A percentile compares a stretch with the other conserved stretches of the same genome.
phyloP scores from a whole-genome alignment of 2,888 invertebrate genomes.

The Stenodema calcarata region DNA sequence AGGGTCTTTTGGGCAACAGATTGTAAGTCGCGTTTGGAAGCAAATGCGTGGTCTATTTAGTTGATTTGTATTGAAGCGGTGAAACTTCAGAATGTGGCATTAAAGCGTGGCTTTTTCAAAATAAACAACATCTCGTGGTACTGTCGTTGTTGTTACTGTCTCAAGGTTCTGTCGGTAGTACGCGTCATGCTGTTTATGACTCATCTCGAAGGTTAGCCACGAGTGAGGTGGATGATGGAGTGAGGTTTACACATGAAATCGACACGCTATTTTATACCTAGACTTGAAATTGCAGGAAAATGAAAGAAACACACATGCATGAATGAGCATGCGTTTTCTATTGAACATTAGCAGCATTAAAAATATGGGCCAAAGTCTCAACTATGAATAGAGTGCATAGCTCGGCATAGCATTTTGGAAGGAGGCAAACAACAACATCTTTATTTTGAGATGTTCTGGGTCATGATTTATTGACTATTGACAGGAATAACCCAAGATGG shows the following conservation, averaged over 20 bases:
- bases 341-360: background rate
- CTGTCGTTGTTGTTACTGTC: too few relatives aligned
- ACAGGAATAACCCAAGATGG: too few relatives aligned
- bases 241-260: background rate
- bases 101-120: background rate
- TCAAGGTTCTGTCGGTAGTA: background rate
- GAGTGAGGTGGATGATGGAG: background rate
- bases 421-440: too few relatives aligned
- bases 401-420: too few relatives aligned
- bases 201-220: background rate
- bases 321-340: background rate
- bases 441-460: too few relatives aligned
- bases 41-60: background rate
- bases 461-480: too few relatives aligned
- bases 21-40: too few relatives aligned
- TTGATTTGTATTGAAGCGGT: background rate
- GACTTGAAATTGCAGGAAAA: background rate
- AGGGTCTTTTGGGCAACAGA: too few relatives aligned
- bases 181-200: background rate
- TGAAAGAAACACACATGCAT: background rate
- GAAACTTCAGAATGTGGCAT: background rate
- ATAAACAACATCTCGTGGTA: too few relatives aligned
- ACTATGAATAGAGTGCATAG: too few relatives aligned
- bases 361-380: background rate
- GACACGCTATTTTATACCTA: background rate